Evolutionary conservation across 2,888 invertebrate species (phyloP), one percentile per base, ranked within the genome.

Genomic region (Spicauda simplicius): DNA sequence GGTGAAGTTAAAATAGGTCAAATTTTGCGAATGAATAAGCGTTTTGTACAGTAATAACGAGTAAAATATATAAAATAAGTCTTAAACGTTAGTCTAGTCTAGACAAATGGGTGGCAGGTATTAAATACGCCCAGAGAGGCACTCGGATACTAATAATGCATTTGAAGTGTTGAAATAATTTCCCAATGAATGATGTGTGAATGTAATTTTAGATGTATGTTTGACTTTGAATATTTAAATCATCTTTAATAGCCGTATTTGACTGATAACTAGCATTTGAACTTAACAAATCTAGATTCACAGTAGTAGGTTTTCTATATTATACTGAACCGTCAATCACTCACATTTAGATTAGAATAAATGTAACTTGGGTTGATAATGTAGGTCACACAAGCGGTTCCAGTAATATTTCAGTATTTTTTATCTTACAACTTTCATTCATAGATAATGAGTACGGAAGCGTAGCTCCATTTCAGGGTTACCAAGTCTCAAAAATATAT

Each of bases 21-120:
- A 91, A 90, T 88, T 87, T 88, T 88, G 88, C 83, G 85, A 83
- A 81, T 81, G 84, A 82, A 74, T 87, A 89, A 88, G 86, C 88
- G 87, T 91, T 91, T 91, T 92, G 92, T 92, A 93, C 92, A 92
- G 91, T 89, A 79, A 88, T 85, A 84, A 85, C 80, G 83, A 85
- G 80, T 85, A 86, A 84, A 80, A 80, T 83, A 82, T 62, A 58
- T 64, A 65, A 48, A 59, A 56, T 77, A 87, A 86, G 85, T 86
- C 80, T 82, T 88, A 85, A 85, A 82, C n/a, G n/a, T n/a, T 87
- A 87, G 81, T 78, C 80, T 90, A 90, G 84, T 83, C 77, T 88
- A 88, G 86, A 81, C 70, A 82, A 87, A 84, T 83, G 80, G 78
- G 77, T 76, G 76, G 76, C 75, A 78, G 84, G 80, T 79, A 71